phyloP scores from a whole-genome alignment of 2,888 invertebrate genomes.

The Psococerastis gibbosa region DNA sequence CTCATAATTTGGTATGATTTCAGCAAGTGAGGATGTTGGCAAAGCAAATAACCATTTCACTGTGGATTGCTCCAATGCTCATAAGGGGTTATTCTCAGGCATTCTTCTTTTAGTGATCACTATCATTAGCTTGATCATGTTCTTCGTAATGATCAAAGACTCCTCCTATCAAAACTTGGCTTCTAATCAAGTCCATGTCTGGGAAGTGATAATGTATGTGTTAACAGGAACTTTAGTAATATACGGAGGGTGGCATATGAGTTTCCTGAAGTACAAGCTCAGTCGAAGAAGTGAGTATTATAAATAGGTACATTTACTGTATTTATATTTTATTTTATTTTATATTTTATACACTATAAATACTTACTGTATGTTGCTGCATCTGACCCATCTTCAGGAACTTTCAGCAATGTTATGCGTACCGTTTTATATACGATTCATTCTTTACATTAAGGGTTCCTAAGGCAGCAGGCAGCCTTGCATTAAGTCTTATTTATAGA shows the following conservation, averaged over 20 bases:
- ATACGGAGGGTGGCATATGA: constrained; percentile 47
- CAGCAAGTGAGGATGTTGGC: not conserved
- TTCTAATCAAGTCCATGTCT: constrained; percentile 54
- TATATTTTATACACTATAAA: no score
- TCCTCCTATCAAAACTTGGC: constrained; percentile 41
- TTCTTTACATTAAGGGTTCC: no score
- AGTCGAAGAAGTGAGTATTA: constrained; percentile 30
- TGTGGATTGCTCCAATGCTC: constrained; percentile 43
- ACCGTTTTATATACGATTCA: no score
- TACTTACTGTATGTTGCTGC: no score
- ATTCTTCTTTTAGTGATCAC: constrained; percentile 61
- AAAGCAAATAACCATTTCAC: constrained; percentile 26
- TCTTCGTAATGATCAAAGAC: constrained; percentile 60
- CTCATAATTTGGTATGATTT: no score
- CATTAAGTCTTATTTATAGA: no score
- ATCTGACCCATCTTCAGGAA: no score
- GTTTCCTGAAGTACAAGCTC: constrained; percentile 44
- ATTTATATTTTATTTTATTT: no score
- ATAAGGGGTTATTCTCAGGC: constrained; percentile 33
- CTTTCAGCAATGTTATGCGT: no score
- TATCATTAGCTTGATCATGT: constrained; percentile 73
- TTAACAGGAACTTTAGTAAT: constrained; percentile 42
- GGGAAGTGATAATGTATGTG: constrained; percentile 53
- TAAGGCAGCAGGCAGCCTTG: no score
- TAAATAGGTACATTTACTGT: no score